Percentiles rank a stretch among this genome's conserved stretches.
Conservation (phyloP, 2,113 vertebrate genomes). For the Sinosuthora webbiana region DNA sequence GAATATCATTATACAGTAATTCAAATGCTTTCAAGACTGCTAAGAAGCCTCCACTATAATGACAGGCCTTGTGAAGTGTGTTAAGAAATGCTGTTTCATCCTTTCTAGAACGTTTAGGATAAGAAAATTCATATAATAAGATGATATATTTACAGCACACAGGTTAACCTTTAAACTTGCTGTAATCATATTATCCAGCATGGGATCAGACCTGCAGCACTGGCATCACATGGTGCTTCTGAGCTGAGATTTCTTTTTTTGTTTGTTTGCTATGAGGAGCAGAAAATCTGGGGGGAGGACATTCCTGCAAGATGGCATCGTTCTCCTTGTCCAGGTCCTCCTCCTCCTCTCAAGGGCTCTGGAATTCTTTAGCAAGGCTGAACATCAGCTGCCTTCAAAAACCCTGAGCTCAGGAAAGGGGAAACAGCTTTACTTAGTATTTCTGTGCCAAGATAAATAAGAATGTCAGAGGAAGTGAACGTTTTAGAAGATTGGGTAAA, state of each 20-base stretch:
- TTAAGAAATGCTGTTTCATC: conserved; percentile 25
- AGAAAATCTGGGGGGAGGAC: neutral
- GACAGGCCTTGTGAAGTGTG: conserved; percentile 7
- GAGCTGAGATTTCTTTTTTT: neutral
- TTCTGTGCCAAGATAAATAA: conserved; percentile 46
- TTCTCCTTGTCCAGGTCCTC: neutral
- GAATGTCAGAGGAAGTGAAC: conserved; percentile 22
- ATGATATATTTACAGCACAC: conserved; percentile 15
- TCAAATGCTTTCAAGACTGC: conserved; percentile 4
- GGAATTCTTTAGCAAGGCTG: neutral
- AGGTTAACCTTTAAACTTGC: neutral
- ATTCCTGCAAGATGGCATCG: neutral
- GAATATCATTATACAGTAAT: conserved; percentile 22
- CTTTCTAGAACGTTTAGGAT: neutral
- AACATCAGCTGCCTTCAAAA: conserved; percentile 6
- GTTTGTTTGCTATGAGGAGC: neutral
- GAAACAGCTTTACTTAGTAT: neutral
- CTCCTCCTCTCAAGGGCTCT: neutral
- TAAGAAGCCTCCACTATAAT: neutral
- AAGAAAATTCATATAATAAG: neutral
- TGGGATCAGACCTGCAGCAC: neutral
- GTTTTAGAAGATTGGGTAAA: neutral
- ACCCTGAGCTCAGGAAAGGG: neutral
- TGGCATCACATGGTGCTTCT: neutral
- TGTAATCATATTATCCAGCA: neutral